A percentile compares a stretch with the other conserved stretches of the same genome.
Evolutionary conservation across 2,888 invertebrate genomes (phyloP).

Genomic region (Tipula vernalis): DNA sequence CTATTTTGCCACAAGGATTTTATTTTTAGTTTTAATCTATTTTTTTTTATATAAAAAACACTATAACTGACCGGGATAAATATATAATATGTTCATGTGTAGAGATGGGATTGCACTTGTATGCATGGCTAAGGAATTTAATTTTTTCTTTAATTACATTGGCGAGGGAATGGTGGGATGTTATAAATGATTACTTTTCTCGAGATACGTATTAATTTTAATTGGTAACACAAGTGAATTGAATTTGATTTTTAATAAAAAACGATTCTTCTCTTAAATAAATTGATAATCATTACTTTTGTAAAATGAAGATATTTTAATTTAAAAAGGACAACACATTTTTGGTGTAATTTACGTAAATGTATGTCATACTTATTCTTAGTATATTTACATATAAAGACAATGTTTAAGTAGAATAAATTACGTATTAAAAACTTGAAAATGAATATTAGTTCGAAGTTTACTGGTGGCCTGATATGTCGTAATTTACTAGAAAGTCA

Average conservation of each 20-base stretch:
- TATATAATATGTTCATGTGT: background rate
- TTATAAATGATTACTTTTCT: background rate
- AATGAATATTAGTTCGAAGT: too few relatives aligned
- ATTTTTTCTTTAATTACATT: background rate
- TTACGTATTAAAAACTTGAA: too few relatives aligned
- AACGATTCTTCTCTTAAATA: too few relatives aligned
- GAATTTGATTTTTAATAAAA: background rate
- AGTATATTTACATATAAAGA: too few relatives aligned
- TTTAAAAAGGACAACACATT: too few relatives aligned
- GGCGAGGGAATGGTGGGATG: background rate
- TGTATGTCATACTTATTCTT: too few relatives aligned
- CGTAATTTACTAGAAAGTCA: too few relatives aligned
- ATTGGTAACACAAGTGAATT: background rate
- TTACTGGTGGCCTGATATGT: too few relatives aligned
- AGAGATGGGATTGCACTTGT: background rate
- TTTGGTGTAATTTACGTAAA: too few relatives aligned
- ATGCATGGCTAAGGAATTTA: background rate
- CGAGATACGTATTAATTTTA: background rate
- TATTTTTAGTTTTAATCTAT: background rate
- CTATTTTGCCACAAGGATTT: background rate
- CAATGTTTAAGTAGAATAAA: too few relatives aligned
- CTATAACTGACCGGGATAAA: background rate
- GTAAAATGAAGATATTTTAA: too few relatives aligned
- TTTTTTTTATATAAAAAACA: background rate
- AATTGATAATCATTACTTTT: too few relatives aligned